Conservation (phyloP, 1,140 invertebrate species). For the Zaprionus kolodkinae region DNA sequence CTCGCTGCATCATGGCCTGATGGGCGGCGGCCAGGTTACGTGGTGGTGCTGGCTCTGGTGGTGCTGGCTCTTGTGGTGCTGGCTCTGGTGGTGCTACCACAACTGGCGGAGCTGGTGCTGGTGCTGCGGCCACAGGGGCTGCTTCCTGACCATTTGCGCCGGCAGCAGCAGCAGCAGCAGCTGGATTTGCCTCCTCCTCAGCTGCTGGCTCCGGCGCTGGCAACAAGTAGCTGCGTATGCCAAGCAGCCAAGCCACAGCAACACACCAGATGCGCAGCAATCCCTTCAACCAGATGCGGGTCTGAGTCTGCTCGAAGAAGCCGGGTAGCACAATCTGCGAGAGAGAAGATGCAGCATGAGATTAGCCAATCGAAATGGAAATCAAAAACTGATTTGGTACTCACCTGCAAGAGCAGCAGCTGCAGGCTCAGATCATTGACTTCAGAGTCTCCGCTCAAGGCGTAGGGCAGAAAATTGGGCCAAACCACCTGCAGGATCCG, state of each 20-base stretch:
- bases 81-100: conserved; percentile 69
- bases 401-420: conserved; percentile 94
- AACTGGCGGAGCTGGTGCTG: conserved; percentile 44
- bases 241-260: conserved; percentile 92
- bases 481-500: conserved; percentile 92
- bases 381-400: neutral
- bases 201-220: conserved; percentile 86
- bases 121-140: conserved; percentile 69
- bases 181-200: conserved; percentile 66
- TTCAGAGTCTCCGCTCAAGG: conserved; percentile 92
- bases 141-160: neutral
- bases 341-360: neutral
- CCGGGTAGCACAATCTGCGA: conserved; percentile 95
- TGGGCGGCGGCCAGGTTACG: conserved; percentile 90
- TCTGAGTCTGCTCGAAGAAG: conserved; percentile 97
- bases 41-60: conserved; percentile 80
- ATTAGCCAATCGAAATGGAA: no score
- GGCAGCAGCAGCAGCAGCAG: neutral
- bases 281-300: conserved; percentile 95
- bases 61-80: conserved; percentile 55
- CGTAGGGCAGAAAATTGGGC: conserved; percentile 97
- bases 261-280: conserved; percentile 95
- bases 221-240: conserved; percentile 95
- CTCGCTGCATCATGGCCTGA: conserved; percentile 90
- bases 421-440: conserved; percentile 97